Percentiles rank a stretch among this genome's conserved stretches.
Conservation (phyloP, 2,113 vertebrate genomes). For the Gracilinanus agilis region DNA sequence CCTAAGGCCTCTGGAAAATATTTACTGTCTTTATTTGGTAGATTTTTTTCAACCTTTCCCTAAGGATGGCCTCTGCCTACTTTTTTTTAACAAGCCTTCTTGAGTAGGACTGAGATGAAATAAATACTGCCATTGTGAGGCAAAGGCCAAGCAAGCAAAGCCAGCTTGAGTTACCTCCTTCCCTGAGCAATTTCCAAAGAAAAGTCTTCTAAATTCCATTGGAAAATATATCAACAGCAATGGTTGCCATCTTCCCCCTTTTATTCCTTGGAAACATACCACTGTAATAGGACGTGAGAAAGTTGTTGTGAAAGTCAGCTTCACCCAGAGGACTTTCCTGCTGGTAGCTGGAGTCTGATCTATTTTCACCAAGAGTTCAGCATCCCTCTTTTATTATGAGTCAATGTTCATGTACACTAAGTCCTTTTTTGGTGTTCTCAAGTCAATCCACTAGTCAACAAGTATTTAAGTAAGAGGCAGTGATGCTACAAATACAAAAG, state of each 20-base stretch:
- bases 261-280: conserved; percentile 22
- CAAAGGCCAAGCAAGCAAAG: conserved; percentile 14
- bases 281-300: neutral
- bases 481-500: neutral
- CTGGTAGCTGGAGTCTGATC: neutral
- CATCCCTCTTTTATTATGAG: neutral
- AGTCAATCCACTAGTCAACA: neutral
- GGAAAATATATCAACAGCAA: neutral
- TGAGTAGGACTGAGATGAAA: neutral
- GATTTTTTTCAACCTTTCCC: conserved; percentile 39
- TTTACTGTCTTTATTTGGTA: conserved; percentile 28
- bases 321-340: conserved; percentile 7
- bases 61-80: neutral
- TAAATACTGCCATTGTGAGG: conserved; percentile 2
- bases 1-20: conserved; percentile 61
- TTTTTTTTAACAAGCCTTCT: conserved; percentile 28
- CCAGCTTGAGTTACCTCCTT: neutral
- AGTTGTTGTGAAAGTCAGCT: conserved; percentile 26
- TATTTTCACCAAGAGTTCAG: neutral
- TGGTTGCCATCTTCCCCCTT: conserved; percentile 20
- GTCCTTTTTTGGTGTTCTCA: neutral
- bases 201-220: neutral
- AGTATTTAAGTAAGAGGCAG: neutral
- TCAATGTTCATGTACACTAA: neutral
- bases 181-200: conserved; percentile 18